Evolutionary conservation across 2,113 vertebrate genomes (phyloP).

Genomic region (Mormyrus lacerda): DNA sequence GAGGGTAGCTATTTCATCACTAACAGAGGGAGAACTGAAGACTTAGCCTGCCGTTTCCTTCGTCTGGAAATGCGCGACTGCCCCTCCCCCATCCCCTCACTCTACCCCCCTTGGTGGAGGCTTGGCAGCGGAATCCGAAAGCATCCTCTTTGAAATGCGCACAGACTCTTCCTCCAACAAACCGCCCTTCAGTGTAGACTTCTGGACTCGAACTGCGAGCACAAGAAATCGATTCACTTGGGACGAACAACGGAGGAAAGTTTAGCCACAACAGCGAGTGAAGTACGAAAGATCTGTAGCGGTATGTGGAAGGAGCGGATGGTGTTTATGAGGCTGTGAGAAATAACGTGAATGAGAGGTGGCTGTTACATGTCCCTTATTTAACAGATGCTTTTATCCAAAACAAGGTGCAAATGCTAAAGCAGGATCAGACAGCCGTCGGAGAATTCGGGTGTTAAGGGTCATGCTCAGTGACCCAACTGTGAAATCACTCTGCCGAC

Average conservation of each 20-base stretch:
- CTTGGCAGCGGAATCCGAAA: not conserved
- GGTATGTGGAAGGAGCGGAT: not conserved
- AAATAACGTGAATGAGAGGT: not conserved
- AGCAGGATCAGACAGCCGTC: not conserved
- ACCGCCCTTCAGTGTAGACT: not conserved
- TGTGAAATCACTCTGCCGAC: not conserved
- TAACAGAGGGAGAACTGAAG: not conserved
- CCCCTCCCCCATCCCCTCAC: not conserved
- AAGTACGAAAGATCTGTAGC: not conserved
- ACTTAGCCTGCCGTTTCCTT: not conserved
- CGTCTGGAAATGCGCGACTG: not conserved
- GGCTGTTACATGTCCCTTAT: not conserved
- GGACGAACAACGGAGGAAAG: not conserved
- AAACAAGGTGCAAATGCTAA: not conserved
- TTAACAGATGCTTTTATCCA: not conserved
- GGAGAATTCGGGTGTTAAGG: not conserved
- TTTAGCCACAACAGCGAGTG: not conserved
- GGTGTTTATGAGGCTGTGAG: not conserved
- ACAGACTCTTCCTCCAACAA: constrained; percentile 8
- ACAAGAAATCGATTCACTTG: not conserved
- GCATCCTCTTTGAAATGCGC: constrained; percentile 17
- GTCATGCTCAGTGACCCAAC: not conserved
- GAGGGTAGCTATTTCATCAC: not conserved
- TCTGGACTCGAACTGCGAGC: not conserved
- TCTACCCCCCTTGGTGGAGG: not conserved